A percentile compares a stretch with the other conserved stretches of the same genome.
These are phyloP conservation scores for Zygogramma bicolorata DNA, from an alignment of 2,888 invertebrate species.

Conservation along the genomic window DNA sequence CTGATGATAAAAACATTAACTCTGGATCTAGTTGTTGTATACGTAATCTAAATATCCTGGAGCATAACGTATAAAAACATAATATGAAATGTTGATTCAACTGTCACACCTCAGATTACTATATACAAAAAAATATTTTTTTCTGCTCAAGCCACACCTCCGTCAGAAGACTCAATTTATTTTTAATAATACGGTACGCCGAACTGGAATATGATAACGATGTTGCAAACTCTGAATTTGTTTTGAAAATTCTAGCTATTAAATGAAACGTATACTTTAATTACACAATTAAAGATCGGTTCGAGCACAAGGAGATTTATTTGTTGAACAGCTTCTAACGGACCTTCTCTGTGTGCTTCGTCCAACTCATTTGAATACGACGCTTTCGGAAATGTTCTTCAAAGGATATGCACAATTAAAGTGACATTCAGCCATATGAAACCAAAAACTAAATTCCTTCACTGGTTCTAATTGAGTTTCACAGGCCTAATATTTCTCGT, in stretches of 20 bases:
- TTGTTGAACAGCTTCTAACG: background rate
- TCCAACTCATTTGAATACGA: conserved; percentile 30
- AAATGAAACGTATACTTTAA: background rate
- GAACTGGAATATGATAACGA: background rate
- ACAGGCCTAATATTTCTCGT: background rate
- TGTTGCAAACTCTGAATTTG: background rate
- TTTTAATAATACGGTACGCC: background rate
- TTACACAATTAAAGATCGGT: background rate
- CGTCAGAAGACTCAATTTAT: background rate
- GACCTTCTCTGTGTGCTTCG: conserved; percentile 12
- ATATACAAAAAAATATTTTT: background rate
- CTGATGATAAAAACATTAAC: no score
- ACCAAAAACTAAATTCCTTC: background rate
- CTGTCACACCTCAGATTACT: background rate
- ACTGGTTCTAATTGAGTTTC: background rate
- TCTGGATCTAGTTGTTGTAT: no score
- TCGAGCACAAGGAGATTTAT: background rate
- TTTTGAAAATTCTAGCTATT: background rate
- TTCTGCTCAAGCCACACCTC: background rate
- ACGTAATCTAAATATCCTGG: no score
- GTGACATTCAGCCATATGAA: conserved; percentile 9
- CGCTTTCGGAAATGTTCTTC: conserved; percentile 28
- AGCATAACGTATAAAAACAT: no score
- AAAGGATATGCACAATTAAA: conserved; percentile 36
- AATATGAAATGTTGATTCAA: no score